These are phyloP conservation scores for Eunapius fragilis DNA, from an alignment of 37 sponge, comb jelly and placozoan genomes.

Conservation along the genomic window DNA sequence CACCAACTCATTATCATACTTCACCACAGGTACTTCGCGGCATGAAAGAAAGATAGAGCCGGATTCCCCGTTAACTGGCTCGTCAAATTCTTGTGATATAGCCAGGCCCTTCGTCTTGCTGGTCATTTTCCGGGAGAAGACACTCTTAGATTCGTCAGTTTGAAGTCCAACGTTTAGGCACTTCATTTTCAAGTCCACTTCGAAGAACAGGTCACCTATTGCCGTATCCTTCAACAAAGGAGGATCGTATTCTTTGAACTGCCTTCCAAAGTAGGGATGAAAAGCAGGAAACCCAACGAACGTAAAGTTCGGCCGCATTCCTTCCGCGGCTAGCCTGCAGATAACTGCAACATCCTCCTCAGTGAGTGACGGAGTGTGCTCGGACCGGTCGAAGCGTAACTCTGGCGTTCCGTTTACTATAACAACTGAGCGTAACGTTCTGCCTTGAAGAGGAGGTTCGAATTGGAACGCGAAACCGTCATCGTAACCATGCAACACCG, in stretches of 20 bases:
- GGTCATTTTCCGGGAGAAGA: constrained; percentile 17
- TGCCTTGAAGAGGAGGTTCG: constrained; percentile 1
- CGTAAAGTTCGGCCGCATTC: constrained; percentile 32
- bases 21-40: constrained; percentile 12
- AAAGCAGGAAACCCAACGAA: constrained; percentile 3
- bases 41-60: constrained; percentile 35
- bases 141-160: constrained; percentile 32
- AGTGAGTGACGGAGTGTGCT: constrained; percentile 27
- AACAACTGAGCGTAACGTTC: constrained; percentile 39
- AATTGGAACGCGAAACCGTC: constrained; percentile 17
- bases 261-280: constrained; percentile 47
- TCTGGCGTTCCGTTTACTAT: constrained; percentile 28
- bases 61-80: not conserved
- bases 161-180: constrained; percentile 32
- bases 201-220: constrained; percentile 45
- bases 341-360: constrained; percentile 47
- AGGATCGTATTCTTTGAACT: constrained; percentile 35
- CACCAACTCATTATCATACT: constrained; percentile 5
- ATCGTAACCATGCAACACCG: no score
- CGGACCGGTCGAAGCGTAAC: constrained; percentile 21
- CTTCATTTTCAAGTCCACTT: constrained; percentile 60
- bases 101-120: constrained; percentile 52
- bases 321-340: constrained; percentile 9
- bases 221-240: constrained; percentile 30
- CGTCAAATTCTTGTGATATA: constrained; percentile 14